Conservation (phyloP, 35 echinoderm and acorn worm species). For the Apostichopus californicus region DNA sequence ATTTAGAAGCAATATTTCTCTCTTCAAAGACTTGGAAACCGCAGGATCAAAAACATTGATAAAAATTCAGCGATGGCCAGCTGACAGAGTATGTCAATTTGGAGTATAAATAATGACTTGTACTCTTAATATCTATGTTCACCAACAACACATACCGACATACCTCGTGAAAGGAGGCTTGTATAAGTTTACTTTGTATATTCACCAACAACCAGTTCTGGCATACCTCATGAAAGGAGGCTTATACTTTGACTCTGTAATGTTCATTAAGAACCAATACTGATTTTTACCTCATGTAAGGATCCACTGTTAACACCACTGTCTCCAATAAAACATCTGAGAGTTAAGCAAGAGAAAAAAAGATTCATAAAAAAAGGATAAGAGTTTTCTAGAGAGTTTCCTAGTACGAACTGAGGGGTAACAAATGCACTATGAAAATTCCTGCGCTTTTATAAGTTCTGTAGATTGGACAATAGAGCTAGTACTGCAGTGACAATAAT, state of each 20-base stretch:
- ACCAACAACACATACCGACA: neutral
- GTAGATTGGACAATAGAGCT: too few species aligned
- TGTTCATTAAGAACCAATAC: neutral
- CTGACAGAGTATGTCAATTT: too few species aligned
- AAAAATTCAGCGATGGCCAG: too few species aligned
- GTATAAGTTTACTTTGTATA: neutral
- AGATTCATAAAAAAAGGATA: neutral
- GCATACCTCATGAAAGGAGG: too few species aligned
- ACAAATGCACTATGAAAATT: too few species aligned
- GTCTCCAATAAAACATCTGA: slow-evolving; percentile 69
- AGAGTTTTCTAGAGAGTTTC: too few species aligned
- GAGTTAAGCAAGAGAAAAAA: neutral
- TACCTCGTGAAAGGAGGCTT: neutral
- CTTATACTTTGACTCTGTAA: neutral
- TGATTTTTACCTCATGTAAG: slow-evolving; percentile 62
- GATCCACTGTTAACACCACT: slow-evolving; percentile 64
- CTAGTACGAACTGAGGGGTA: too few species aligned
- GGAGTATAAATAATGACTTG: neutral
- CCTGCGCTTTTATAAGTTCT: neutral
- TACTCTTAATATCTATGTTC: neutral
- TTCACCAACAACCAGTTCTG: too few species aligned
- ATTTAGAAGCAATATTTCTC: too few species aligned
- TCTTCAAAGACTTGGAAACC: too few species aligned
- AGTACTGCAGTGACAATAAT: too few species aligned
- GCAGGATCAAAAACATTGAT: too few species aligned